Base-by-base conservation (phyloP, 2,113 vertebrate genomes). In the Perca fluviatilis region DNA sequence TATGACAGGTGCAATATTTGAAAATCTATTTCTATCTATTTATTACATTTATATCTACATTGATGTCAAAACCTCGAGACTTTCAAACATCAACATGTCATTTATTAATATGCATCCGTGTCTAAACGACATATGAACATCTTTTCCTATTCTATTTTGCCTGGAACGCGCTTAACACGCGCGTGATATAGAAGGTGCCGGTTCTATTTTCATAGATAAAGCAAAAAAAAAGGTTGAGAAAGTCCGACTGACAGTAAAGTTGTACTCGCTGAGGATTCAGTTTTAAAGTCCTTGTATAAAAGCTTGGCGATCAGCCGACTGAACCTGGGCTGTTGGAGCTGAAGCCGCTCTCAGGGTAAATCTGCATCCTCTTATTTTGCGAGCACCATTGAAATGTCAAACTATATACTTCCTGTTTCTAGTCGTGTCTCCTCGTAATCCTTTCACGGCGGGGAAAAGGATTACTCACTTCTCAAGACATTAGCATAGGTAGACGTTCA, bases 381-480 rank as follows among this genome's bases (percentile, higher is more conserved):
- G 57, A 27, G 57, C 70, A 58, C 30, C 43, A 23, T 70, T 75
- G 70, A 65, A 71, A 75, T 71, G 71, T 76, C 66, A 76, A 54
- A 71, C 68, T 33, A 27, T 27, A 27, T 15, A 54, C 75, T 72
- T 74, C 78, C 78, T 77, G 72, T 80, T 80, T 74, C 33, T 56
- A 12, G 51, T 66, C 23, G 33, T 13, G 77, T 61, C 62, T 66
- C 19, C 30, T 72, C 30, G 27, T 80, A 66, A 80, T 76, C 77
- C 72, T 5, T 60, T 53, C 71, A 53, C n/a, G 57, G 58, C 2
- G 30, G 30, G 18, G 53, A 71, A 80, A 70, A 53, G 77, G 77
- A 79, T 79, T 84, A 79, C n/a, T 69, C 56, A 27, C 65, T 63
- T 49, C 65, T 69, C 50, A 15, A 25, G 50, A 60, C 51, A 33